phyloP scores from a whole-genome alignment of 2,113 vertebrate genomes.

The Microtus oregoni region DNA sequence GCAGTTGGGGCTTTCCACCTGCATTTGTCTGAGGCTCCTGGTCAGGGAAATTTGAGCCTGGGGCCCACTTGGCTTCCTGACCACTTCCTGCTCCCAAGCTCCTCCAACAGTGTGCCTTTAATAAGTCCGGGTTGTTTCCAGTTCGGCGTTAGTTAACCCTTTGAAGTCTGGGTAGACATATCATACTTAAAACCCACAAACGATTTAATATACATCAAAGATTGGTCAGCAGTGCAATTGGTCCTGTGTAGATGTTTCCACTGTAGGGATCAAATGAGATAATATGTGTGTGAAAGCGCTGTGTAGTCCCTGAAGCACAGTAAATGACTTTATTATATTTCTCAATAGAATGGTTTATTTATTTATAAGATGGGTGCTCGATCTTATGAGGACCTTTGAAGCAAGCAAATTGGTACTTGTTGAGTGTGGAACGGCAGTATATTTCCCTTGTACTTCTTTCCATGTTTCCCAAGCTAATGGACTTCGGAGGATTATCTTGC shows the following conservation, averaged over 20 bases:
- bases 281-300: slow-evolving; percentile 55
- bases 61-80: slow-evolving; percentile 70
- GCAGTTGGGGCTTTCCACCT: slow-evolving; percentile 74
- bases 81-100: slow-evolving; percentile 75
- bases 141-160: slow-evolving; percentile 78
- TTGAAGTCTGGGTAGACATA: slow-evolving; percentile 73
- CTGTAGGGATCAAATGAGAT: slow-evolving; percentile 71
- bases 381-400: slow-evolving; percentile 51
- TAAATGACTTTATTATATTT: slow-evolving; percentile 70
- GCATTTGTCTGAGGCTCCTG: slow-evolving; percentile 65
- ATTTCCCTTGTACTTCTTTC: slow-evolving; percentile 39
- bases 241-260: slow-evolving; percentile 38
- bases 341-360: slow-evolving; percentile 59
- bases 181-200: slow-evolving; percentile 32
- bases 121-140: slow-evolving; percentile 75
- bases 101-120: slow-evolving; percentile 65
- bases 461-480: slow-evolving; percentile 39
- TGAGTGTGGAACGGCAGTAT: slow-evolving; percentile 54
- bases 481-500: not conserved
- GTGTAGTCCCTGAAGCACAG: slow-evolving; percentile 56
- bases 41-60: slow-evolving; percentile 79
- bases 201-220: slow-evolving; percentile 68
- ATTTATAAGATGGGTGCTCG: slow-evolving; percentile 46
- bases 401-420: slow-evolving; percentile 36
- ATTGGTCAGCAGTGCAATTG: slow-evolving; percentile 56